Percentiles rank a stretch among this genome's conserved stretches.
phyloP scores from a whole-genome alignment of 2,113 vertebrate genomes.

The Eonycteris spelaea region DNA sequence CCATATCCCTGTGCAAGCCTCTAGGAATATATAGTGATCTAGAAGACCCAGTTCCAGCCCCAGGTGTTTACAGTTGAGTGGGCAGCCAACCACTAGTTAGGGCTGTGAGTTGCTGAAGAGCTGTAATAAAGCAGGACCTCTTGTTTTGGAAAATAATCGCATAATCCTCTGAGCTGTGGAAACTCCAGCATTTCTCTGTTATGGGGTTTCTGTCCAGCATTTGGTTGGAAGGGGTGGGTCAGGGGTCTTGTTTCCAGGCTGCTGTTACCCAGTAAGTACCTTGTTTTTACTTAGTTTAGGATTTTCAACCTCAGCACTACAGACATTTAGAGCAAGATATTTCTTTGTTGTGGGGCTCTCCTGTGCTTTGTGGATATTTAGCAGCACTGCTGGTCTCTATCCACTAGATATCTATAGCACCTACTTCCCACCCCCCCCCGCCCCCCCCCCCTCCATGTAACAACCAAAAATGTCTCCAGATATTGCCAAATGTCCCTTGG shows the following conservation, averaged over 20 bases:
- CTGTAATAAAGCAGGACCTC: neutral
- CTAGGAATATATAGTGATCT: neutral
- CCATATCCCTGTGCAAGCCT: neutral
- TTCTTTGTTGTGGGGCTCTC: neutral
- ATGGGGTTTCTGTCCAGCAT: neutral
- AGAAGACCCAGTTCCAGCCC: neutral
- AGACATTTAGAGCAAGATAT: neutral
- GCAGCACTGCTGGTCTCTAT: neutral
- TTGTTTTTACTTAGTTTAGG: neutral
- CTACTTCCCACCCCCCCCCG: neutral
- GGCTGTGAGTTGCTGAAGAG: neutral
- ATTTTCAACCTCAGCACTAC: neutral
- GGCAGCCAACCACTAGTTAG: neutral
- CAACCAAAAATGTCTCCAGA: neutral
- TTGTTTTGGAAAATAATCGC: neutral
- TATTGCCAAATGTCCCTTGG: neutral
- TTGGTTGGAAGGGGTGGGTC: neutral
- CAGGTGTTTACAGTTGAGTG: neutral
- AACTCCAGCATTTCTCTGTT: neutral
- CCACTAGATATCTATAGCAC: neutral
- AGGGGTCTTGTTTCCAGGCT: neutral
- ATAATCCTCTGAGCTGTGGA: neutral
- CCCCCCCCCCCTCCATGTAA: neutral
- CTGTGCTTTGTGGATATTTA: neutral
- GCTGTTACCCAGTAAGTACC: neutral